These are phyloP conservation scores for Enhydra lutris DNA, from an alignment of 2,113 vertebrate species.

Conservation along the genomic window DNA sequence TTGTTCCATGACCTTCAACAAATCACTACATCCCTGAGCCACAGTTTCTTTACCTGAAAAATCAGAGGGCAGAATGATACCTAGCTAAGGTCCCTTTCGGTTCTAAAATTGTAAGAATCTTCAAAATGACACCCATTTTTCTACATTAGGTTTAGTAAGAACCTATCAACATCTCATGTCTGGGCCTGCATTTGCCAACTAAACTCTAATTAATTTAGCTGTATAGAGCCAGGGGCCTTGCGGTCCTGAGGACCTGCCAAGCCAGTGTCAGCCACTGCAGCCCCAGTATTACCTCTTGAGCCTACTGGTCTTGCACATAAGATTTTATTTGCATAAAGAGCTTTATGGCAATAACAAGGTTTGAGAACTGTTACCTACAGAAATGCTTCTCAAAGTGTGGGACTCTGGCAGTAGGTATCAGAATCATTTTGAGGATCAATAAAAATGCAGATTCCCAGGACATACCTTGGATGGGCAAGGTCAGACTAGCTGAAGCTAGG, in stretches of 20 bases:
- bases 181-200: background rate
- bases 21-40: background rate
- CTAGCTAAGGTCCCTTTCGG: background rate
- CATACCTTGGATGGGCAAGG: background rate
- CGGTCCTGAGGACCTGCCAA: background rate
- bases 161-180: background rate
- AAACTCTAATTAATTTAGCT: background rate
- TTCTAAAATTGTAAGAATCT: background rate
- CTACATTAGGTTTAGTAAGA: background rate
- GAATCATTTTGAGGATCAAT: background rate
- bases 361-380: background rate
- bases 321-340: background rate
- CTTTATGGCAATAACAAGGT: background rate
- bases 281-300: background rate
- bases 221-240: background rate
- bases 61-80: background rate
- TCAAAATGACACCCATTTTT: background rate
- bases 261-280: background rate
- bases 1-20: background rate
- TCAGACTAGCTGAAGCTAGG: background rate
- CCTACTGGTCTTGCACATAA: background rate
- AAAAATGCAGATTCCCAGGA: background rate
- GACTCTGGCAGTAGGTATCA: background rate
- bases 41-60: background rate
- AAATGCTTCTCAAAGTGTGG: background rate